Evolutionary conservation across 2,888 invertebrate species (phyloP), one percentile per base, ranked within the genome.

Genomic region (Itoplectis maculator): DNA sequence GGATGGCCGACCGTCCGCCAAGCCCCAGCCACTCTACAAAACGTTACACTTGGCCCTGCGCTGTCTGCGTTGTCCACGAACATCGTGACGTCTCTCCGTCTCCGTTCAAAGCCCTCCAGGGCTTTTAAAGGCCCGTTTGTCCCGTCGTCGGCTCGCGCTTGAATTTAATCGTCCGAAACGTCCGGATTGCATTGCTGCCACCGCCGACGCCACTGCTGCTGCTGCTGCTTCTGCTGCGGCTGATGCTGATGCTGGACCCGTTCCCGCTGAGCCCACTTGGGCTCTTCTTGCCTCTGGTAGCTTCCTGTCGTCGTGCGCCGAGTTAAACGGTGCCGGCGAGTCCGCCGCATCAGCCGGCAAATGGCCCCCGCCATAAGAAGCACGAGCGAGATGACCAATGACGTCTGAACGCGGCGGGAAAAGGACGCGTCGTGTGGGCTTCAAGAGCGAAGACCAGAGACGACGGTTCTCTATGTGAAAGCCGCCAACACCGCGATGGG

Each of bases 111-210:
- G 85, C 84, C 87, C 87, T 72, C 29, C 45, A 29, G 59, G 72
- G 85, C 87, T 86, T 88, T 87, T 29, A 29, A 29, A 86, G 75
- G 78, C 82, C 84, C 86, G 86, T 84, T 82, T 84, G 83, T 5
- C 86, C 86, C 88, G 86, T 87, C 88, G 87, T 23, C 40, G 42
- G 74, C 69, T 84, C 88, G 86, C 80, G 86, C 83, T 83, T 86
- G 86, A 88, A 88, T 88, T 88, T 88, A 88, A 89, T 89, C 88
- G 88, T 87, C 85, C 85, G 87, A 86, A 88, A 85, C 81, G 85
- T 82, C 78, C 65, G 81, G 82, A 84, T 82, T 66, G 81, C 83
- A 79, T 81, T 75, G 75, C 65, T 20, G 79, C 66, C 70, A 70
- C 81, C 59, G 79, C 56, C 70, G 83, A 63, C 69, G 85, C 74